Evolutionary conservation across 2,888 invertebrate genomes (phyloP), one percentile per base, ranked within the genome.

Genomic region (Caenorhabditis doughertyi): DNA sequence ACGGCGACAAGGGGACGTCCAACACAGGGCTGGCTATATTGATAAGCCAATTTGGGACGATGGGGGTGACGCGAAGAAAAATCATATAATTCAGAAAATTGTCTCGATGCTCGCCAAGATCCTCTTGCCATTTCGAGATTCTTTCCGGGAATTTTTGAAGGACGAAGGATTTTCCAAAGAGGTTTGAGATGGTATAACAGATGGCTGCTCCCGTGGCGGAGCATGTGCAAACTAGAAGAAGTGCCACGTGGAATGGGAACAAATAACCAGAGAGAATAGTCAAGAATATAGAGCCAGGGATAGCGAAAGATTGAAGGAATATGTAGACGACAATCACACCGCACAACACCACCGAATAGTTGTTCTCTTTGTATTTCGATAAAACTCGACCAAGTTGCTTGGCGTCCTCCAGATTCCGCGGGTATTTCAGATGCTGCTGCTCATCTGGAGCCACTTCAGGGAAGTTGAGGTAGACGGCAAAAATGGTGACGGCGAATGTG

Each of bases 21-120:
- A 99, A 95, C 44, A 99, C 96, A 49, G 99, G 99, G 84, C 98
- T 96, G 0, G 96, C 95, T 92, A 99, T 94, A 93, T 98, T 98
- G 87, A 98, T 98, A 92, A 99, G 98, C 99, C 99, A 99, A 93
- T 99, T 99, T 8, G 99, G 99, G 89, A 99, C 93, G 92, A 99
- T 95, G 70, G 99, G 99, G 29, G 99, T 99, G 92, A 99, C 96
- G 87, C 99, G 94, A 87, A 99, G 94, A 93, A 99, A 99, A 91
- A 99, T 94, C 89, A 99, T 96, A 92, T 99, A 99, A 93, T 96
- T 96, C 81, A 99, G 94, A 85, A 99, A 93, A 92, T 97, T 95
- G 88, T 96, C 95, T 84, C 94, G 94, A 92, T 99, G 98, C 91
- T 95, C 95, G 77, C 83, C 70, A 8, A 90, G 81, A 92, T 95